A percentile compares a stretch with the other conserved stretches of the same genome.
These are phyloP conservation scores for Selenia dentaria DNA, from an alignment of 2,888 invertebrate genomes.

Conservation along the genomic window DNA sequence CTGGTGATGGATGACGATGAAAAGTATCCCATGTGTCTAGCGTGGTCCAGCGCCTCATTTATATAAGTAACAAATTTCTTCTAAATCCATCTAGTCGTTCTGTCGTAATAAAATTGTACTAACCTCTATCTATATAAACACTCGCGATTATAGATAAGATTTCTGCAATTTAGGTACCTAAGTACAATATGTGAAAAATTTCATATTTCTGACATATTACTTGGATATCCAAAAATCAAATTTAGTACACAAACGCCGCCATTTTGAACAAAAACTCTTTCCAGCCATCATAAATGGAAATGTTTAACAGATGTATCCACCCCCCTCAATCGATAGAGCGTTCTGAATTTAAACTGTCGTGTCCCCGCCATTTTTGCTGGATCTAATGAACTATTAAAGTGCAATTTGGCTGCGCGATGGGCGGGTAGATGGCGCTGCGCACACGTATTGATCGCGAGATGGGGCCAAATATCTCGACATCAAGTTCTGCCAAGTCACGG, in stretches of 20 bases:
- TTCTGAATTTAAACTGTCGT: constrained; percentile 80
- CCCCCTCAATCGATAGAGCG: constrained; percentile 72
- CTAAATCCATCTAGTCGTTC: too few species aligned
- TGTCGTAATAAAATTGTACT: too few species aligned
- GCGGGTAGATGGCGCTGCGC: constrained; percentile 78
- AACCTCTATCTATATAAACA: too few species aligned
- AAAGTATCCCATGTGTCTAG: too few species aligned
- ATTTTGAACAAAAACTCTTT: constrained; percentile 18
- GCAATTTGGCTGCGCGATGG: constrained; percentile 82
- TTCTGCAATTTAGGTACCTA: too few species aligned
- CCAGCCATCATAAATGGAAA: constrained; percentile 28
- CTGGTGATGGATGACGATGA: too few species aligned
- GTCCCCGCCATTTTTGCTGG: constrained; percentile 81
- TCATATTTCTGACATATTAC: too few species aligned
- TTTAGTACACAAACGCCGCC: too few species aligned
- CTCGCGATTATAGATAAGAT: too few species aligned
- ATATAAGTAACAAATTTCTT: too few species aligned
- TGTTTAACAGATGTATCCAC: constrained; percentile 38
- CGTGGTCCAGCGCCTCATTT: too few species aligned
- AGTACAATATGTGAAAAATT: too few species aligned
- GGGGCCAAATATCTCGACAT: constrained; percentile 72
- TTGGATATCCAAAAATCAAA: not conserved
- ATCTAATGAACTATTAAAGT: constrained; percentile 85
- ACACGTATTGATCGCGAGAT: constrained; percentile 79
- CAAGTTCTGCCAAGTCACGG: constrained; percentile 82